Conservation (phyloP, 2,888 invertebrate genomes). For the Drosophila robusta region DNA sequence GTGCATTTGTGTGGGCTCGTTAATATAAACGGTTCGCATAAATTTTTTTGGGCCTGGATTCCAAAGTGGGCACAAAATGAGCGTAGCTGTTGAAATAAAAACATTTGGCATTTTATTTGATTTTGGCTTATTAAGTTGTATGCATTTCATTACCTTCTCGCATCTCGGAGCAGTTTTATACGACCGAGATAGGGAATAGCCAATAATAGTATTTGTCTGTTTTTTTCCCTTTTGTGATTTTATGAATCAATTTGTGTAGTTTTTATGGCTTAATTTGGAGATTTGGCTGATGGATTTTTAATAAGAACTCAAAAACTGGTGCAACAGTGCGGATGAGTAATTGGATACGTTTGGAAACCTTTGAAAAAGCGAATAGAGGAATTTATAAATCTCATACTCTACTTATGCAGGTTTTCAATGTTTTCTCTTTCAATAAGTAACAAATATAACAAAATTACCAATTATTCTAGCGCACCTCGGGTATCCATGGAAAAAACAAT, state of each 20-base stretch:
- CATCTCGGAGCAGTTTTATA: conserved; percentile 32
- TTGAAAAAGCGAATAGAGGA: too few relatives aligned
- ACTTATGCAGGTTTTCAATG: too few relatives aligned
- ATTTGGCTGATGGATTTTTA: conserved; percentile 36
- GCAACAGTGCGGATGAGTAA: conserved; percentile 39
- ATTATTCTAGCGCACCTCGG: too few relatives aligned
- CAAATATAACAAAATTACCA: too few relatives aligned
- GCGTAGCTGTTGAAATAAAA: conserved; percentile 79
- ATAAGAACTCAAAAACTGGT: conserved; percentile 10
- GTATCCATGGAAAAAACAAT: too few relatives aligned
- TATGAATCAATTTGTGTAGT: conserved; percentile 65
- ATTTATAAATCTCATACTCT: too few relatives aligned
- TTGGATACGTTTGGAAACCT: neutral
- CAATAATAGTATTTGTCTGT: conserved; percentile 25
- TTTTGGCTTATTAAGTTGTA: conserved; percentile 75
- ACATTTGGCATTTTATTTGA: conserved; percentile 79
- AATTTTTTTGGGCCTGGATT: conserved; percentile 33
- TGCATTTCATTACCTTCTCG: conserved; percentile 69
- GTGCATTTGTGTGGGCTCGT: conserved; percentile 60
- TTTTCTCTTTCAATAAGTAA: too few relatives aligned
- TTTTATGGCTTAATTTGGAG: conserved; percentile 62
- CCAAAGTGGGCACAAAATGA: conserved; percentile 53
- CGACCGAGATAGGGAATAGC: conserved; percentile 14
- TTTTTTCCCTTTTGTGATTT: conserved; percentile 36
- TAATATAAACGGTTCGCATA: conserved; percentile 70